A percentile compares a stretch with the other conserved stretches of the same genome.
Conservation (phyloP, 2,113 vertebrate species). For the Cyrtonyx montezumae region DNA sequence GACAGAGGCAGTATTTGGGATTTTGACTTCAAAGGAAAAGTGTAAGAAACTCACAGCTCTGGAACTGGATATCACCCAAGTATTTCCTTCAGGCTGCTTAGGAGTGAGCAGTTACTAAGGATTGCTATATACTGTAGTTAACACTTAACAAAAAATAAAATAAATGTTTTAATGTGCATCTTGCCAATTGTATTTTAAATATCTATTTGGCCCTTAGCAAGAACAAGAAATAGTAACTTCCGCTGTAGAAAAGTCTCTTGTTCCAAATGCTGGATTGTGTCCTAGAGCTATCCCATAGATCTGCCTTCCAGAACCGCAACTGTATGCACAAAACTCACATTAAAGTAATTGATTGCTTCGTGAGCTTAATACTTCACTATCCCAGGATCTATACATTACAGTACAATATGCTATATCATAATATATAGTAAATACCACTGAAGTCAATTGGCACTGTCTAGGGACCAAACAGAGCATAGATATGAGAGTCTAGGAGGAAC, state of each 20-base stretch:
- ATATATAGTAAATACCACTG: conserved; percentile 22
- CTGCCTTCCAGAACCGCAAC: conserved; percentile 1
- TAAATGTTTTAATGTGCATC: not conserved
- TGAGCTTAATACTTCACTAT: conserved; percentile 15
- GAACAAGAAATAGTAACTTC: conserved; percentile 5
- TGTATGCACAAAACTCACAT: conserved; percentile 30
- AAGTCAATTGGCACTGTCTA: not conserved
- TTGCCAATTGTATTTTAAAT: not conserved
- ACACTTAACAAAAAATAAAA: not conserved
- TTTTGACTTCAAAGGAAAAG: not conserved
- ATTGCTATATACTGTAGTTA: not conserved
- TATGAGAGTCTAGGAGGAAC: conserved; percentile 22
- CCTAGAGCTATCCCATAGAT: conserved; percentile 46
- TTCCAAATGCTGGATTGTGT: conserved; percentile 10
- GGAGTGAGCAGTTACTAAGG: not conserved
- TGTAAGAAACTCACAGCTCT: not conserved
- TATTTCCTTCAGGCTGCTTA: not conserved
- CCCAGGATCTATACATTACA: conserved; percentile 1
- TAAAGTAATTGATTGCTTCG: conserved; percentile 39
- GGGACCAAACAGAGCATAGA: conserved; percentile 6
- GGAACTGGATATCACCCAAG: not conserved
- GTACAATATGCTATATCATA: not conserved
- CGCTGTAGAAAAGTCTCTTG: not conserved
- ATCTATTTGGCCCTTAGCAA: not conserved
- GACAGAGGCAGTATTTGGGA: not conserved